A percentile compares a stretch with the other conserved stretches of the same genome.
These are phyloP conservation scores for Gallinago nigripennis DNA, from an alignment of 2,797 vertebrate genomes.

Conservation along the genomic window DNA sequence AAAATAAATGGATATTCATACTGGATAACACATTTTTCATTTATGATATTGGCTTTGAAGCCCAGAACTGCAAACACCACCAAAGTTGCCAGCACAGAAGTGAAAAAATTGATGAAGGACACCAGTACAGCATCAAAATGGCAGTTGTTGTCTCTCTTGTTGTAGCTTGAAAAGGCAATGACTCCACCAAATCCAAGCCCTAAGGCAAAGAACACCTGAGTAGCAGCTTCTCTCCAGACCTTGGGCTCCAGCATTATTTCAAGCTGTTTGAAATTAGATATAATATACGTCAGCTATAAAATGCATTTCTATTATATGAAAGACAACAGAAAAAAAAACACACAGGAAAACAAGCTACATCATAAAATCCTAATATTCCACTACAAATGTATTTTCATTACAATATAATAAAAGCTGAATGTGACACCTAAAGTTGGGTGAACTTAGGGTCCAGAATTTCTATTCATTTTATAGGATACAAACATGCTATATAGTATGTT, in stretches of 20 bases:
- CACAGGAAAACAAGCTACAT: slow-evolving; percentile 17
- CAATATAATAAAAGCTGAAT: neutral
- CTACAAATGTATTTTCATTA: neutral
- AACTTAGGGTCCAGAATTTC: neutral
- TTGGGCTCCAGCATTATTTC: slow-evolving; percentile 96
- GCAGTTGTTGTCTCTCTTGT: slow-evolving; percentile 98
- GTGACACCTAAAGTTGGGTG: neutral
- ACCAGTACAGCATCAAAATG: slow-evolving; percentile 97
- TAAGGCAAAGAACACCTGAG: slow-evolving; percentile 97
- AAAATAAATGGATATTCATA: slow-evolving; percentile 70
- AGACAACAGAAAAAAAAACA: slow-evolving; percentile 25
- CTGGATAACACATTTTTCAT: slow-evolving; percentile 86
- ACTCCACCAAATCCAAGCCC: slow-evolving; percentile 97
- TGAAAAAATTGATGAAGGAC: slow-evolving; percentile 98
- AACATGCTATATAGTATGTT: neutral
- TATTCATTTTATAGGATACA: neutral
- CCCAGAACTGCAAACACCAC: slow-evolving; percentile 97
- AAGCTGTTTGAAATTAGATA: slow-evolving; percentile 84
- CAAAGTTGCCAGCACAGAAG: slow-evolving; percentile 94
- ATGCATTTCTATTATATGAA: slow-evolving; percentile 56
- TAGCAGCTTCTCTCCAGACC: slow-evolving; percentile 96
- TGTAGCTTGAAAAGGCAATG: slow-evolving; percentile 99
- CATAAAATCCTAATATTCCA: neutral
- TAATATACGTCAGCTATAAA: slow-evolving; percentile 67
- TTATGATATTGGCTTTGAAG: slow-evolving; percentile 97